Base-by-base conservation (phyloP, 2,888 invertebrate genomes). In the Ecdyonurus torrentis region DNA sequence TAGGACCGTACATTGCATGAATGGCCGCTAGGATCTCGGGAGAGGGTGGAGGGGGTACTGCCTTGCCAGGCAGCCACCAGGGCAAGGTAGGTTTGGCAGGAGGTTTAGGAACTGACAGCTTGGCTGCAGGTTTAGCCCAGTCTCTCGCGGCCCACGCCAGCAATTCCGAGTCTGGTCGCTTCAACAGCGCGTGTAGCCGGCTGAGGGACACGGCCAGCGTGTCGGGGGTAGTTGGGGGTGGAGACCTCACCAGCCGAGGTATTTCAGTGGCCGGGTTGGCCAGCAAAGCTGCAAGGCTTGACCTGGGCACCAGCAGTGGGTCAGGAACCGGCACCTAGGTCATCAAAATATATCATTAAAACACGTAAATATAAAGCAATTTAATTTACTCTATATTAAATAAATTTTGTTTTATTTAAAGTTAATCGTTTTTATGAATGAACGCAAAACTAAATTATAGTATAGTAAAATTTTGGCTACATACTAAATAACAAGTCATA, bases 291-390 rank as follows among this genome's bases (percentile, higher is more conserved):
- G 84, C 83, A 60, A 91, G 74, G 69, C 83, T 82, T 70, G 87
- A 85, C 74, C 87, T 86, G 61, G 91, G 91, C 66, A 91, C 84
- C 65, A 91, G 74, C 69, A 91, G 78, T 10, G 90, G 90, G 77
- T 91, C 89, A 55, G 90, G 90, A 71, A 91, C 82, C 72, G 84
- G 82, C 70, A 86, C 81, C 67, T 83, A 82, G 5, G 83, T 78
- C 50, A 50, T 50, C n/a, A n/a, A n/a, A n/a, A n/a, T n/a, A n/a
- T n/a, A n/a, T n/a, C n/a, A n/a, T n/a, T n/a, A n/a, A n/a, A n/a
- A n/a, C n/a, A n/a, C n/a, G n/a, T n/a, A n/a, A n/a, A n/a, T n/a
- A n/a, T n/a, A n/a, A n/a, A n/a, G n/a, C n/a, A n/a, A n/a, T n/a
- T n/a, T n/a, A n/a, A n/a, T n/a, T n/a, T n/a, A n/a, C n/a, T n/a